Evolutionary conservation across 2,113 vertebrate genomes (phyloP), one percentile per base, ranked within the genome.

Genomic region (Melanocharis versteri): DNA sequence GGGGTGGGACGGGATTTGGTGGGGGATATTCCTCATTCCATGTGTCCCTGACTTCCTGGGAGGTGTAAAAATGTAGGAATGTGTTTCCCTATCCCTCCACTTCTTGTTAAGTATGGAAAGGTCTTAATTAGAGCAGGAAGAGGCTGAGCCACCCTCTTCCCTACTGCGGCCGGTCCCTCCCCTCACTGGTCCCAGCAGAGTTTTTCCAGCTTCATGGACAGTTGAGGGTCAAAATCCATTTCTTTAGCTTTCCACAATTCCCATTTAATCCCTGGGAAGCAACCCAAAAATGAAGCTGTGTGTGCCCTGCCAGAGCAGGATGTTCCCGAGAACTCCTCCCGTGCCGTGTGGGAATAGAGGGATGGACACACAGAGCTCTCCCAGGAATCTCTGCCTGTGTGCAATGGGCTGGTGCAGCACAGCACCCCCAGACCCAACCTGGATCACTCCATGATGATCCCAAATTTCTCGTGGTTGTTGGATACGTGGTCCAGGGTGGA

Each of bases 11-110:
- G 23, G 68, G 66, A 31, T 28, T 37, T 60, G 61, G 13, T 47
- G 45, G 54, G 44, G 22, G 18, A 3, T 24, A 2, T 19, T 65
- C 35, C 54, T n/a, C 0, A 0, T 33, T 62, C 5, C 0, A 0
- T 26, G 9, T 39, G 57, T 26, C 76, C 72, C 40, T 68, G 57
- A 2, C 15, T 51, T 75, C 47, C 51, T 20, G 14, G 50, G 60
- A 39, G 23, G 8, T 33, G 24, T 31, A 6, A 57, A n/a, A 35
- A 58, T 21, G 39, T 6, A 53, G 47, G 50, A 12, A 15, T 40
- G 14, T 13, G 22, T 17, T 15, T 58, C 44, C 35, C 16, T 30
- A 33, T 37, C 35, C 17, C 28, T 69, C 8, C 54, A 50, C 10
- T 3, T 6, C 45, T 22, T 23, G 2, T 37, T 30, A 16, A 40